phyloP scores from a whole-genome alignment of 1,140 invertebrate species.

The Planococcus citri region DNA sequence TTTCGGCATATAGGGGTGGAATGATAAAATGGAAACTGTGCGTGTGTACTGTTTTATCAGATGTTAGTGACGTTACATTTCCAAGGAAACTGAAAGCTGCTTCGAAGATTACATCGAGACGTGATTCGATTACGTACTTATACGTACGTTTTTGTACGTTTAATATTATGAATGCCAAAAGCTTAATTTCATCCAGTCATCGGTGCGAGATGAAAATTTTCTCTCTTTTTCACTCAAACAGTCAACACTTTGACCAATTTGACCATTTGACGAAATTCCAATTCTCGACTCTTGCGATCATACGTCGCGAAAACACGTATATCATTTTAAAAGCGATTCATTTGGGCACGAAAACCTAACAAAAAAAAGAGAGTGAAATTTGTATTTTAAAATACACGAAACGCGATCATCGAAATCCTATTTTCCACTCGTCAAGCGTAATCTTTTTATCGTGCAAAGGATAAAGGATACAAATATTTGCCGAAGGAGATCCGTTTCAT shows the following conservation, averaged over 20 bases:
- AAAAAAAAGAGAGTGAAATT: neutral
- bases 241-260: neutral
- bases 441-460: neutral
- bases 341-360: neutral
- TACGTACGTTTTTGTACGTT: too few species aligned
- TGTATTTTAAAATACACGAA: neutral
- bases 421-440: slow-evolving; percentile 6
- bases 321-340: slow-evolving; percentile 2
- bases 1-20: neutral
- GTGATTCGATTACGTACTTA: too few species aligned
- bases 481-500: neutral
- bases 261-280: neutral
- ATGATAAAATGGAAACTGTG: neutral
- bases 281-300: too few species aligned
- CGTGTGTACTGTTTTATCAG: neutral
- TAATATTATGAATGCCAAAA: too few species aligned
- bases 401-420: slow-evolving; percentile 6
- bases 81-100: neutral
- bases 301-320: neutral
- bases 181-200: too few species aligned
- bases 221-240: too few species aligned
- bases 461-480: neutral
- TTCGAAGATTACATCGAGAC: too few species aligned
- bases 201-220: neutral
- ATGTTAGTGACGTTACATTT: neutral